Base-by-base conservation (phyloP, 2,888 invertebrate species). In the Sesia apiformis region DNA sequence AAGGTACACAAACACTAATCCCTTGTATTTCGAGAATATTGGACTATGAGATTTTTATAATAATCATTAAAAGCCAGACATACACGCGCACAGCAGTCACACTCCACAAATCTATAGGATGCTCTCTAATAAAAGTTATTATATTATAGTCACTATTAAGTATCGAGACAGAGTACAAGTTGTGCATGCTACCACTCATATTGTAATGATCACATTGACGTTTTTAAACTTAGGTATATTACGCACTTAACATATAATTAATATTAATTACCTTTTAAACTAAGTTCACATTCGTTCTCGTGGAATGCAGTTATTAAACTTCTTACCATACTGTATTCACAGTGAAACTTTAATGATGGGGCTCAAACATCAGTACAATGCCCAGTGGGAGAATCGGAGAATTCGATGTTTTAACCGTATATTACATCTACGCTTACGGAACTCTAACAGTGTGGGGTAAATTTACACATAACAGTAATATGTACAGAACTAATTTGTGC, bases 391-490 rank as follows among this genome's bases (percentile, higher is more conserved):
- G 70, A 75, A 76, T 78, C 71, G 67, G 75, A 76, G 74, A 76
- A 80, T 87, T 87, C 87, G 84, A 87, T 85, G 86, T 84, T 78
- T 63, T 81, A 50, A n/a, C n/a, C 6, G 40, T 52, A 81, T 81
- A 75, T 79, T 82, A 86, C 81, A 84, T 69, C 70, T 70, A 72
- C 70, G 65, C 73, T 76, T 73, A 74, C 63, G 75, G 75, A 77
- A 78, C 74, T 71, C 79, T 84, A 82, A 76, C 67, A 64, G 73
- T 66, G 66, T 73, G 76, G 71, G 73, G 69, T 5, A 78, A 84
- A 82, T 87, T 80, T 87, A 88, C 86, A 88, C 70, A 74, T 86
- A 81, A 83, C 75, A 77, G 87, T 88, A 87, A 80, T 88, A 89
- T 89, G 66, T 88, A 88, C 88, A 89, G 51, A 77, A 72, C 79